phyloP scores from a whole-genome alignment of 2,888 invertebrate species.

The Unio delphinus region DNA sequence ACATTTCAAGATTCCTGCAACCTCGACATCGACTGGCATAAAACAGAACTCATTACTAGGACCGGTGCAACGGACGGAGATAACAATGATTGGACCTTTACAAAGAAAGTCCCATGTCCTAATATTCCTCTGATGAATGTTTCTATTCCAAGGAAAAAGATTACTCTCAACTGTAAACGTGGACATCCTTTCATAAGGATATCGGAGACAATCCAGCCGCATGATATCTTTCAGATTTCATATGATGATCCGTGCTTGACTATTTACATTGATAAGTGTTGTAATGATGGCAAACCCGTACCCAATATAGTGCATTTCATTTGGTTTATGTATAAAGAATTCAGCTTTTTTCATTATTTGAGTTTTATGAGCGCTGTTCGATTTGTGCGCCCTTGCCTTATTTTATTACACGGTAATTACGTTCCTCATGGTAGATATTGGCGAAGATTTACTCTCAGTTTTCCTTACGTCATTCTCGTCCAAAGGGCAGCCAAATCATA shows the following conservation, averaged over 20 bases:
- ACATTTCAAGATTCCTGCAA: too few species aligned
- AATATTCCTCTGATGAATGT: conserved; percentile 1
- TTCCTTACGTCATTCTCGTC: conserved; percentile 26
- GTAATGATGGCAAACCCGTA: conserved; percentile 16
- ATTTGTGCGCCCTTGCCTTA: conserved; percentile 27
- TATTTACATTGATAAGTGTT: conserved; percentile 19
- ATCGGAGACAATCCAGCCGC: conserved; percentile 2
- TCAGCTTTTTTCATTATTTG: conserved; percentile 25
- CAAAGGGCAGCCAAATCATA: conserved; percentile 5
- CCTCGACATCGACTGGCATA: too few species aligned
- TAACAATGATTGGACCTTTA: conserved; percentile 7
- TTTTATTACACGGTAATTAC: conserved; percentile 24
- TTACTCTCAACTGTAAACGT: conserved; percentile 2
- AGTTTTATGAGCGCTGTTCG: conserved; percentile 29
- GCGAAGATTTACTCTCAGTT: conserved; percentile 19
- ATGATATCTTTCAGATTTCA: conserved; percentile 6
- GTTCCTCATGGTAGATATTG: conserved; percentile 27
- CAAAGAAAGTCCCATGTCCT: conserved; percentile 5
- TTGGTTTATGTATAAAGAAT: conserved; percentile 17
- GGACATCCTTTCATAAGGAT: not conserved
- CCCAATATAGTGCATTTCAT: conserved; percentile 34
- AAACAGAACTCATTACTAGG: too few species aligned
- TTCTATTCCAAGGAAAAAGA: conserved; percentile 6
- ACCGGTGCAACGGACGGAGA: too few species aligned
- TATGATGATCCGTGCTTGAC: conserved; percentile 19